Evolutionary conservation across 2,888 invertebrate species (phyloP).

Genomic region (Coleophora deauratella): DNA sequence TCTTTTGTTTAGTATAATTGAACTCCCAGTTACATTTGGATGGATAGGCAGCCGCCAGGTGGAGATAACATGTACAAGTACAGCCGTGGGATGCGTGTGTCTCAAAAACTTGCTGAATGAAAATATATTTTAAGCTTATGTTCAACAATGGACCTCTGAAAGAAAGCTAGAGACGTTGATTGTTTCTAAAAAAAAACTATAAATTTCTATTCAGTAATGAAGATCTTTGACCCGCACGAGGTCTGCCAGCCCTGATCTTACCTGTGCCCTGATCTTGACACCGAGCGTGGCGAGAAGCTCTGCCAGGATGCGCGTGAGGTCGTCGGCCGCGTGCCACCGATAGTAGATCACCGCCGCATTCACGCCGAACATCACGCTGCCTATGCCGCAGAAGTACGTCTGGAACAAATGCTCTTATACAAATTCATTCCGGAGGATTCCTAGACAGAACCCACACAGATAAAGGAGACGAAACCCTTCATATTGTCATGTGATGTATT

Average conservation of each 20-base stretch:
- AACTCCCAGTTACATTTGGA: no score
- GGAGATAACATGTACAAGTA: no score
- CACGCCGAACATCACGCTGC: conserved; percentile 29
- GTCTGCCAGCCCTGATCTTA: neutral
- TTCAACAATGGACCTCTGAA: no score
- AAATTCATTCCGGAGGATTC: neutral
- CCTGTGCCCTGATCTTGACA: conserved; percentile 33
- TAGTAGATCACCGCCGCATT: conserved; percentile 38
- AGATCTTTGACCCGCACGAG: no score
- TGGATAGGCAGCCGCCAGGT: no score
- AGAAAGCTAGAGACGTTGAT: no score
- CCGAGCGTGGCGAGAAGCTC: conserved; percentile 42
- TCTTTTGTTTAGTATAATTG: no score
- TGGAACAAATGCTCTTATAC: conserved; percentile 14
- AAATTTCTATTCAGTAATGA: no score
- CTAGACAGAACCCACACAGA: neutral
- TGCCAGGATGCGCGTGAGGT: conserved; percentile 38
- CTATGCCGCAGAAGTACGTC: conserved; percentile 37
- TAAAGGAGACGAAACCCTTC: neutral
- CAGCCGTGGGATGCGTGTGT: no score
- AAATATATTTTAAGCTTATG: no score
- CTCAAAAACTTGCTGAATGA: no score
- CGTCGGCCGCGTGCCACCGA: conserved; percentile 34
- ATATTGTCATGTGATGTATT: neutral
- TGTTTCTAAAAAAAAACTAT: no score